A percentile compares a stretch with the other conserved stretches of the same genome.
Conservation (phyloP, 2,888 invertebrate species). For the Eupithecia subfuscata region DNA sequence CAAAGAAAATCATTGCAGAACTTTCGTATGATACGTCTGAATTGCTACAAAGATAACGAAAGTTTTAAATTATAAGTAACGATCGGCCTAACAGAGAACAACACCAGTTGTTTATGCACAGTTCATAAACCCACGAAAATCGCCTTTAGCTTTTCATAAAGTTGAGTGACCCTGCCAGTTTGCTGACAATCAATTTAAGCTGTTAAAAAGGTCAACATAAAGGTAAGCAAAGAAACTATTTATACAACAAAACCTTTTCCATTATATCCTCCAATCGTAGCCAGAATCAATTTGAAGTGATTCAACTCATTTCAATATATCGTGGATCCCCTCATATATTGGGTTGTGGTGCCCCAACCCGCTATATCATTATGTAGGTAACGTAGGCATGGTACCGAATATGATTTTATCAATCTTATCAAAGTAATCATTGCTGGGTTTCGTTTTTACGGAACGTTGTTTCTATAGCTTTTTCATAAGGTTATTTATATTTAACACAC, state of each 20-base stretch:
- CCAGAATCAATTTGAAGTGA: conserved; percentile 29
- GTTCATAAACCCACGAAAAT: conserved; percentile 5
- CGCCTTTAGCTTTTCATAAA: neutral
- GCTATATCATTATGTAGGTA: conserved; percentile 30
- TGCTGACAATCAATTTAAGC: neutral
- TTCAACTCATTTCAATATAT: conserved; percentile 49
- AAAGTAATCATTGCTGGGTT: neutral
- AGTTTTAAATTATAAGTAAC: neutral
- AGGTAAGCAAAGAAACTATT: conserved; percentile 11
- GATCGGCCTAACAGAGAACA: neutral
- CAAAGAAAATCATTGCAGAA: neutral
- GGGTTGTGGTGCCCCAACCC: conserved; percentile 19
- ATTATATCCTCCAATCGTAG: conserved; percentile 21
- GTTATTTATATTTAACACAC: neutral
- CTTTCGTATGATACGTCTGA: neutral
- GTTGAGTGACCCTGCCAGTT: neutral
- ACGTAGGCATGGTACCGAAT: conserved; percentile 8
- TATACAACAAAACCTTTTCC: conserved; percentile 19
- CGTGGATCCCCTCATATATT: conserved; percentile 34
- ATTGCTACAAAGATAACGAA: neutral
- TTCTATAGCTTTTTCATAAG: neutral
- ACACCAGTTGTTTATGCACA: neutral
- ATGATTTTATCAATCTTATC: conserved; percentile 20
- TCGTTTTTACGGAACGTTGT: neutral
- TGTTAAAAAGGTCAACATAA: neutral